phyloP scores from a whole-genome alignment of 2,113 vertebrate species.

The Callipepla squamata region DNA sequence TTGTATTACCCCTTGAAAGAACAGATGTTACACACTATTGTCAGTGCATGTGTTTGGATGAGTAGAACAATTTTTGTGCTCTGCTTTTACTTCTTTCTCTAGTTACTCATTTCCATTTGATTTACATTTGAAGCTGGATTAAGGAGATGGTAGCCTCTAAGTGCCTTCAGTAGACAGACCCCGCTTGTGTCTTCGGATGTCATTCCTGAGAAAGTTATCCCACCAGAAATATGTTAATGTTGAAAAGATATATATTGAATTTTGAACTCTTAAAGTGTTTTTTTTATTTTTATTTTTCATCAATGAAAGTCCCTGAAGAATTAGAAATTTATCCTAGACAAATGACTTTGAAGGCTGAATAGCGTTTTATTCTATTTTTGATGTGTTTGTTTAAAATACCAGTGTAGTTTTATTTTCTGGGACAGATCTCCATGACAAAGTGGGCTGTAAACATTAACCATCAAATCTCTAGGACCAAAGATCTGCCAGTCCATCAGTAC shows the following conservation, averaged over 20 bases:
- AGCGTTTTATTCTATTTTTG: background rate
- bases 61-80: background rate
- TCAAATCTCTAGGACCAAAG: background rate
- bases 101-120: background rate
- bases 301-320: background rate
- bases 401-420: background rate
- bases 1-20: background rate
- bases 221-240: background rate
- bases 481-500: background rate
- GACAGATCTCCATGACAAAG: background rate
- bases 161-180: background rate
- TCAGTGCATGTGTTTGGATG: background rate
- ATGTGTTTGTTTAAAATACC: background rate
- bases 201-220: background rate
- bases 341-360: background rate
- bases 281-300: background rate
- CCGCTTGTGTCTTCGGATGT: background rate
- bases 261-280: background rate
- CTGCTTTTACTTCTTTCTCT: background rate
- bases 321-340: background rate
- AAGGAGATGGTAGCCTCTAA: background rate
- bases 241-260: background rate
- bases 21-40: background rate
- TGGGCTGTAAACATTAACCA: background rate
- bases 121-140: background rate